Evolutionary conservation across 2,797 vertebrate species (phyloP), one percentile per base, ranked within the genome.

Genomic region (Astyanax mexicanus): DNA sequence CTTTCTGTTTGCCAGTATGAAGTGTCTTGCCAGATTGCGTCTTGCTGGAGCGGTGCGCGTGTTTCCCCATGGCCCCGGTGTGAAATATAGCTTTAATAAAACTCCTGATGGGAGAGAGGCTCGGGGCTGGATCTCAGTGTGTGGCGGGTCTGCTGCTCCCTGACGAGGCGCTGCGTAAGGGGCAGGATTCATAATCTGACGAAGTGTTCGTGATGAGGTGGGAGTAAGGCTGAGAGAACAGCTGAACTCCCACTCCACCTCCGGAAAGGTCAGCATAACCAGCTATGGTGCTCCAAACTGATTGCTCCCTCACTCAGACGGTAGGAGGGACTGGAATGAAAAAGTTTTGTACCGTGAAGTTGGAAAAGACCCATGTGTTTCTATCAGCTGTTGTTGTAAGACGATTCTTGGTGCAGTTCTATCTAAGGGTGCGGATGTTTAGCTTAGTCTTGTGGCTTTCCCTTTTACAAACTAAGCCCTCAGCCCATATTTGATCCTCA

Each of bases 181-280:
- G 87, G 83, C 74, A 86, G 84, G 88, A 92, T 91, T 84, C 88
- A 87, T 89, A 86, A 80, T 83, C 85, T 81, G 64, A 84, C 83
- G 64, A 83, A 78, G 88, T 84, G 84, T 65, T 80, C 85, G 76
- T 87, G 86, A 91, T 85, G 85, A 64, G 32, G 37, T 60, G 1
- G 29, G 32, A 51, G 40, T 38, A 70, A 11, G 29, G 47, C 7
- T 51, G 21, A 10, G 69, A 47, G 38, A 60, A 32, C 37, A 25
- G 17, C 13, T 52, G 6, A 45, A 66, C 72, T 54, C 38, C 23
- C 6, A 44, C 37, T 54, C 60, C 21, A 29, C 42, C 27, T 49
- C 4, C 10, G 2, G 2, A 35, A 12, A 73, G 64, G 62, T 73
- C 19, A 73, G n/a, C 57, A 62, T 10, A n/a, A 9, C 55, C 83